Base-by-base conservation (phyloP, 2,113 vertebrate genomes). In the Pipa parva region DNA sequence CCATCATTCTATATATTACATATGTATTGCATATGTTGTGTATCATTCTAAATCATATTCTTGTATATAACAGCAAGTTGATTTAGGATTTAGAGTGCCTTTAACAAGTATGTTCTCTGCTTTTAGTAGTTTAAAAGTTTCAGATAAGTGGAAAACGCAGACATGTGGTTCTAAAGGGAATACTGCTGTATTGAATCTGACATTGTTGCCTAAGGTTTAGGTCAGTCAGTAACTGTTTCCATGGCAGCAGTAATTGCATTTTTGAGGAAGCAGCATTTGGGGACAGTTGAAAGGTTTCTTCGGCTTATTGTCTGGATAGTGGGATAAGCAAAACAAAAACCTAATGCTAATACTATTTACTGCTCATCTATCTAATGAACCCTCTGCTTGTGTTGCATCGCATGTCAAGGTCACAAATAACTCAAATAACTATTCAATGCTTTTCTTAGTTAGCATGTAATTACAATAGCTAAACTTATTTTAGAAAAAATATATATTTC, bases 201-300 rank as follows among this genome's bases (percentile, higher is more conserved):
- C 66, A 70, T 70, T 58, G 60, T 33, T 37, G 58, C 24, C 49
- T 24, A 25, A 39, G 57, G 66, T 61, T 70, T 69, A 69, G 66
- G 66, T 70, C 66, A 70, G 33, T 70, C 36, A 70, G 57, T 54
- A 25, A 61, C 45, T 61, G 66, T 70, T 70, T 61, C 66, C 57
- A 61, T 45, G 58, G 28, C 12, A 61, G 49, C 49, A 7, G 58
- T 51, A 54, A 61, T 70, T 70, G 66, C 48, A 37, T 67, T 67
- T 66, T 67, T 31, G 42, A 50, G 28, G 15, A 26, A 49, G 22
- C 55, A 59, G 42, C 64, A 61, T 70, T 60, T 70, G 57, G 63
- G 63, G 52, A 57, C 51, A 31, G 11, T 56, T 17, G 37, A 45
- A 22, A n/a, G n/a, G 24, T 51, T 52, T 48, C 36, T 54, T 13